A percentile compares a stretch with the other conserved stretches of the same genome.
Evolutionary conservation across 2,113 vertebrate species (phyloP).

Genomic region (Herpetotheres cachinnans): DNA sequence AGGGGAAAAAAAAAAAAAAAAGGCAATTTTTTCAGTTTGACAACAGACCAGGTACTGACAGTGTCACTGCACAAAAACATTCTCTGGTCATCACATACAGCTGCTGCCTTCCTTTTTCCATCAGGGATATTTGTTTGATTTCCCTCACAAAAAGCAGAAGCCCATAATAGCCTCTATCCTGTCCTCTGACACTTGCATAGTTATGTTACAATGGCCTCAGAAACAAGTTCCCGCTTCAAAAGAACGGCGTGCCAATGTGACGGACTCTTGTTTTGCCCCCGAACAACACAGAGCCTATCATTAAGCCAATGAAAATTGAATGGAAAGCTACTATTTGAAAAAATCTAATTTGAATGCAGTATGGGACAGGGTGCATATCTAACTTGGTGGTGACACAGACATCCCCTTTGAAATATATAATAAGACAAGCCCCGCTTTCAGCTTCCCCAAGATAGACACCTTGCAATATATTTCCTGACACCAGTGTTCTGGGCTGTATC

Average conservation of each 20-base stretch:
- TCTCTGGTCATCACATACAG: conserved; percentile 1
- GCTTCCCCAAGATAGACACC: conserved; percentile 39
- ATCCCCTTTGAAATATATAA: conserved; percentile 48
- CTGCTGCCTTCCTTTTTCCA: conserved; percentile 14
- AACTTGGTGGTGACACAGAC: conserved; percentile 27
- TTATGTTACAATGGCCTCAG: conserved; percentile 15
- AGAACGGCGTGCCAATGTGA: fast-evolving
- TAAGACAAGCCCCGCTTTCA: background rate
- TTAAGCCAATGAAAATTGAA: conserved; percentile 12
- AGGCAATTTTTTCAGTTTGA: background rate
- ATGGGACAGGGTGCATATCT: background rate
- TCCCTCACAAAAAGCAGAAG: conserved; percentile 37
- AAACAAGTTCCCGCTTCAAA: conserved; percentile 19
- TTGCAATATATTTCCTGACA: conserved; percentile 55
- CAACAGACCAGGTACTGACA: background rate
- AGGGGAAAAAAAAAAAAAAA: background rate
- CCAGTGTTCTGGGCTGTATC: conserved; percentile 36
- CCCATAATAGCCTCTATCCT: background rate
- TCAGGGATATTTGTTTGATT: conserved; percentile 18
- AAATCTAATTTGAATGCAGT: background rate
- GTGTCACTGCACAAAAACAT: background rate
- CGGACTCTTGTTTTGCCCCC: background rate
- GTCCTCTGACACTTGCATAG: conserved; percentile 40
- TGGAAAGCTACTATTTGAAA: background rate
- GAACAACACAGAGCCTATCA: background rate